Conservation (phyloP, 2,888 invertebrate species). For the Notodonta dromedarius region DNA sequence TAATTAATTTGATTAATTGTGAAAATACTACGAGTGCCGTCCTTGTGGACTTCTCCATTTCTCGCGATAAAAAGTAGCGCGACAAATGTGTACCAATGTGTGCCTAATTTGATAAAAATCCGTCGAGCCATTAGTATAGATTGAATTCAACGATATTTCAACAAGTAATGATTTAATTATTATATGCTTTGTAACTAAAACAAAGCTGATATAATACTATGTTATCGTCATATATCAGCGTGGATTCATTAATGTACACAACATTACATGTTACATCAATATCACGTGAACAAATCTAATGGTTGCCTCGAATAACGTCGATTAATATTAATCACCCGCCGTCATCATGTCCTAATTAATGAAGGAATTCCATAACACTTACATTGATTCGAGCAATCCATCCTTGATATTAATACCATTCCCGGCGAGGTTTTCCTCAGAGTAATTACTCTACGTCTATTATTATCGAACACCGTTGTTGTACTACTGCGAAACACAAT, state of each 20-base stretch:
- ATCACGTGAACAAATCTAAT: constrained; percentile 26
- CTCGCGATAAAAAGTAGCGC: too few species aligned
- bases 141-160: too few species aligned
- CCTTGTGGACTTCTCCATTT: too few species aligned
- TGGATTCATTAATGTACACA: constrained; percentile 13
- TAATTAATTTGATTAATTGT: too few species aligned
- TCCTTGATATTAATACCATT: constrained; percentile 25
- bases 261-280: constrained; percentile 21
- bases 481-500: too few species aligned
- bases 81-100: too few species aligned
- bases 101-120: too few species aligned
- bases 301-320: constrained; percentile 40
- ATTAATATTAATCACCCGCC: constrained; percentile 48
- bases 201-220: neutral
- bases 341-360: constrained; percentile 46
- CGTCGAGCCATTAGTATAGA: too few species aligned
- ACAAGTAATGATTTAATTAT: too few species aligned
- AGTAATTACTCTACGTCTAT: constrained; percentile 13
- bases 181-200: too few species aligned
- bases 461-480: too few species aligned
- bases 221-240: neutral
- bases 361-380: constrained; percentile 44
- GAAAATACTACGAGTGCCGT: too few species aligned
- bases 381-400: constrained; percentile 32
- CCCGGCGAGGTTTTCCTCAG: constrained; percentile 21